A percentile compares a stretch with the other conserved stretches of the same genome.
These are phyloP conservation scores for Otolemur garnettii DNA, from an alignment of 2,113 vertebrate species.

Conservation along the genomic window DNA sequence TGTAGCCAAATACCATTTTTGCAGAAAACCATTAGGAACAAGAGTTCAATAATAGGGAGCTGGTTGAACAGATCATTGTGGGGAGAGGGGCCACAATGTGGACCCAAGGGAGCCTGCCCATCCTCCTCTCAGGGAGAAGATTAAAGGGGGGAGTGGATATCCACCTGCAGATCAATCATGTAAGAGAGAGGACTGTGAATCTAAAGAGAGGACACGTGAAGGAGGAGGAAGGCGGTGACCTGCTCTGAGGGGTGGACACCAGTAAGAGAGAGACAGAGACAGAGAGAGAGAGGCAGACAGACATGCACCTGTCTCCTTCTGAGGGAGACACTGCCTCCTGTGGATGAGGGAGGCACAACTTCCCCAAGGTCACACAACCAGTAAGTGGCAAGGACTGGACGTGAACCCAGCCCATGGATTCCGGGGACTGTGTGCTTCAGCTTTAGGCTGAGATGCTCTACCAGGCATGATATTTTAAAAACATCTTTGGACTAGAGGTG, in stretches of 20 bases:
- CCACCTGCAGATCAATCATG: too few relatives aligned
- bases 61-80: neutral
- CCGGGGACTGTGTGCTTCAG: neutral
- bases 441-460: neutral
- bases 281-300: too few relatives aligned
- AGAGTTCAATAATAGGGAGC: neutral
- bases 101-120: too few relatives aligned
- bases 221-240: too few relatives aligned
- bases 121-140: too few relatives aligned
- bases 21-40: conserved; percentile 24
- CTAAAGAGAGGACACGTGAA: too few relatives aligned
- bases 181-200: too few relatives aligned
- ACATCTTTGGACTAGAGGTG: neutral
- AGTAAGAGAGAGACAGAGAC: neutral
- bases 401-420: neutral
- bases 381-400: neutral
- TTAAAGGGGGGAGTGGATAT: too few relatives aligned
- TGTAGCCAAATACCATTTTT: neutral
- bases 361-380: neutral
- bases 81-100: too few relatives aligned
- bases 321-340: neutral
- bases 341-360: neutral
- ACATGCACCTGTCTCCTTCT: too few relatives aligned
- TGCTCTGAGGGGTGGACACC: neutral
- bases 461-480: neutral